Evolutionary conservation across 2,888 invertebrate species (phyloP).

Genomic region (Lissonota sp.): DNA sequence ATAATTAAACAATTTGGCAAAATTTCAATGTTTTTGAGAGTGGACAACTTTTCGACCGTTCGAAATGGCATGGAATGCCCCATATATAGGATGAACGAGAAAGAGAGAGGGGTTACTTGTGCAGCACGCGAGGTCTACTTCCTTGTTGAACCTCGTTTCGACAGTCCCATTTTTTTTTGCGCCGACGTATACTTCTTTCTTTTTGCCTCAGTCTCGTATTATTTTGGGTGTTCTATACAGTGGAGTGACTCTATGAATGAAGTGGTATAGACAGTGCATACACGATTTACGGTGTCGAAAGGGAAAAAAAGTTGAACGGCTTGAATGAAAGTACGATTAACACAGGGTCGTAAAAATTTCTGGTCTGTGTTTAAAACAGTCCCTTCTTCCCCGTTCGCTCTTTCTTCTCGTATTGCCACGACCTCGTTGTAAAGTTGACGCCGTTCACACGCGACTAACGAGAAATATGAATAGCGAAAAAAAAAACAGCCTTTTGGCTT

Average conservation of each 20-base stretch:
- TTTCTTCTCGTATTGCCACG: not conserved
- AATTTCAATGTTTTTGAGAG: too few species aligned
- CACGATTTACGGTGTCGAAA: not conserved
- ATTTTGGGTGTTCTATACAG: slow-evolving; percentile 31
- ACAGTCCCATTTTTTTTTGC: slow-evolving; percentile 26
- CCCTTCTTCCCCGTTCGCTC: slow-evolving; percentile 43
- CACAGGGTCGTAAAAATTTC: slow-evolving; percentile 61
- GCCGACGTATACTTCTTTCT: slow-evolving; percentile 7
- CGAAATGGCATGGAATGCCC: too few species aligned
- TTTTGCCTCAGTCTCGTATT: slow-evolving; percentile 47
- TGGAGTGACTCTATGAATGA: slow-evolving; percentile 43
- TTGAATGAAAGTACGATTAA: slow-evolving; percentile 49
- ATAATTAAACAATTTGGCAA: too few species aligned
- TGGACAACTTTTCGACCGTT: too few species aligned
- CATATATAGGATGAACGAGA: slow-evolving; percentile 30
- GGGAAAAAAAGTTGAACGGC: slow-evolving; percentile 32
- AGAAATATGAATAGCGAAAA: slow-evolving; percentile 33
- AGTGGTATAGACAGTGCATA: not conserved
- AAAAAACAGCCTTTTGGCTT: slow-evolving; percentile 24
- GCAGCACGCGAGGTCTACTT: slow-evolving; percentile 61
- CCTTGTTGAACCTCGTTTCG: slow-evolving; percentile 48
- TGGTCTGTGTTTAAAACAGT: slow-evolving; percentile 45
- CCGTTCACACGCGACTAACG: slow-evolving; percentile 14
- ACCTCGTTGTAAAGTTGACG: slow-evolving; percentile 16
- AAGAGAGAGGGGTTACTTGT: slow-evolving; percentile 40